Percentiles rank a stretch among this genome's conserved stretches.
These are phyloP conservation scores for Epirrhoe tristata DNA, from an alignment of 2,888 invertebrate genomes.

Conservation along the genomic window DNA sequence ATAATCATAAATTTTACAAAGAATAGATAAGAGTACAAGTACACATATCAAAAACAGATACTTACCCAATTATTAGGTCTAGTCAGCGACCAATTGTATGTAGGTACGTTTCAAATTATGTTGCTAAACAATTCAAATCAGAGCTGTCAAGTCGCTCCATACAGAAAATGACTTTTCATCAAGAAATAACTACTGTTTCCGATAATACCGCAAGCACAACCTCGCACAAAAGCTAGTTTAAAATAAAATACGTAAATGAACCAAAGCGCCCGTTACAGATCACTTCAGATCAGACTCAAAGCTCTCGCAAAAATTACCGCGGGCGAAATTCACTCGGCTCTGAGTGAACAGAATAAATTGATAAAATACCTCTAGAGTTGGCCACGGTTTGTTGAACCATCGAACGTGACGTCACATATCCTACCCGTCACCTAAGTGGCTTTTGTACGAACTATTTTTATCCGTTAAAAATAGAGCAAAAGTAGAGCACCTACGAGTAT, in stretches of 20 bases:
- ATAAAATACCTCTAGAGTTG: conserved; percentile 32
- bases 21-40: no score
- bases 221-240: no score
- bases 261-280: not conserved
- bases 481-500: conserved; percentile 26
- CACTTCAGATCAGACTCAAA: conserved; percentile 10
- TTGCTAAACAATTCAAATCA: no score
- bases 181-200: no score
- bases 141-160: no score
- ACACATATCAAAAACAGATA: no score
- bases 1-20: no score
- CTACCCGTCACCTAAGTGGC: conserved; percentile 37
- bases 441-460: conserved; percentile 36
- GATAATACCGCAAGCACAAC: no score
- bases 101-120: no score
- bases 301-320: conserved; percentile 14
- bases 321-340: conserved; percentile 31
- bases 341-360: conserved; percentile 1
- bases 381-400: conserved; percentile 36
- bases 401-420: conserved; percentile 38
- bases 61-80: no score
- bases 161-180: no score
- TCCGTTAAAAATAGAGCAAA: conserved; percentile 31
- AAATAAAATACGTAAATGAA: not conserved
- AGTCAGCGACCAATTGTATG: no score